Evolutionary conservation across 2,888 invertebrate species (phyloP).

Genomic region (Frankliniella intonsa): DNA sequence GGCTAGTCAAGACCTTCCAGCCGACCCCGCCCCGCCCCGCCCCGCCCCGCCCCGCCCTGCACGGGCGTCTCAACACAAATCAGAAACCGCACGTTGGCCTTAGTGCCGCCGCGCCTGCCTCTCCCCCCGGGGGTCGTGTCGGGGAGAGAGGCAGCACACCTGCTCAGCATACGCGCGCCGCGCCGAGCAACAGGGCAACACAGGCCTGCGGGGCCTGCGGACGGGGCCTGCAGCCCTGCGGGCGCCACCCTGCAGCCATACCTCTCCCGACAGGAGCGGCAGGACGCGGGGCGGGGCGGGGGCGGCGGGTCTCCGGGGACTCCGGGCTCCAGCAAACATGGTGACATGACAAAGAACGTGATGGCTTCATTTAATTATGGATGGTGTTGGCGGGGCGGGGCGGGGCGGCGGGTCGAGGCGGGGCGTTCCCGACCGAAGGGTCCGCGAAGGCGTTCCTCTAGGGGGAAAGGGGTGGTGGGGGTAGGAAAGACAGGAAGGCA

Average conservation of each 20-base stretch:
- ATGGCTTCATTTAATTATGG: constrained; percentile 21
- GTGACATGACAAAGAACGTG: constrained; percentile 20
- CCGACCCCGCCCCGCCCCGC: neutral
- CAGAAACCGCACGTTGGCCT: neutral
- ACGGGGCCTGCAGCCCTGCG: too few relatives aligned
- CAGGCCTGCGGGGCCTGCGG: neutral
- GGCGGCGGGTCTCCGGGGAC: neutral
- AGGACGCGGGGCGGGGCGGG: neutral
- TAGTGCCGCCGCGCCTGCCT: neutral
- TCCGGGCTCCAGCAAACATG: neutral
- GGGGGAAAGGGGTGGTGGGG: too few relatives aligned
- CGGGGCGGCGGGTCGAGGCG: too few relatives aligned
- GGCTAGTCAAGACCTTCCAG: too few relatives aligned
- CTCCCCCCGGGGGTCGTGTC: neutral
- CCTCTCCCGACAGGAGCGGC: neutral
- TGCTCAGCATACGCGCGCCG: neutral
- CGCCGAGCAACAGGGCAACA: neutral
- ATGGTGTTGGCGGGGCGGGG: neutral
- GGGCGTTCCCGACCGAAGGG: too few relatives aligned
- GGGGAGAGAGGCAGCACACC: neutral
- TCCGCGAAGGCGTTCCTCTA: too few relatives aligned
- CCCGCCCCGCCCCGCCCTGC: neutral
- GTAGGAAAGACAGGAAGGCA: too few relatives aligned
- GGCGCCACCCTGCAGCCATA: neutral
- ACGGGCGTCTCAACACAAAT: neutral